Evolutionary conservation across 1,140 invertebrate species (phyloP).

Genomic region (Euwallacea similis): DNA sequence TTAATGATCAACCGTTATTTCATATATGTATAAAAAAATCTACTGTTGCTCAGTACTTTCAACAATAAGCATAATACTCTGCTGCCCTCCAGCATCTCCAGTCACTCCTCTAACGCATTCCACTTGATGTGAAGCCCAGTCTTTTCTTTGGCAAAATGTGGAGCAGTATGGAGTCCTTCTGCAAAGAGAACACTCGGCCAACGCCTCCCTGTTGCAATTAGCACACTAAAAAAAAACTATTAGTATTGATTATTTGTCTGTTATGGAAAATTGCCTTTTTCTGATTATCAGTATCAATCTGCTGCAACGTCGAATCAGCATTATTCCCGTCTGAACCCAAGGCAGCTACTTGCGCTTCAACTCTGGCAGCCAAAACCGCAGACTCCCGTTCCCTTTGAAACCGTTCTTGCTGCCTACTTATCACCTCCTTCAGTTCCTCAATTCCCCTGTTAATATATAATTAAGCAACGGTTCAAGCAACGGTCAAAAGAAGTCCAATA

Average conservation of each 20-base stretch:
- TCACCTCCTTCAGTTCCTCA: constrained; percentile 67
- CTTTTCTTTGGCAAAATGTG: constrained; percentile 83
- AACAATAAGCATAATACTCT: constrained; percentile 70
- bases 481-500: neutral
- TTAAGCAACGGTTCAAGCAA: constrained; percentile 1
- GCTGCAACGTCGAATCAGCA: constrained; percentile 56
- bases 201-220: constrained; percentile 83
- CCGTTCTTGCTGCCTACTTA: constrained; percentile 61
- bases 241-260: neutral
- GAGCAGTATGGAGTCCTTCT: constrained; percentile 83
- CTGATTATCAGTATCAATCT: constrained; percentile 58
- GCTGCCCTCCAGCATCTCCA: constrained; percentile 54
- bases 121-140: constrained; percentile 82
- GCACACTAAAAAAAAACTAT: constrained; percentile 67
- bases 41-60: constrained; percentile 57
- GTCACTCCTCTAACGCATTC: constrained; percentile 73
- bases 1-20: too few relatives aligned
- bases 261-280: constrained; percentile 56
- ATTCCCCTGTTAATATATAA: constrained; percentile 54
- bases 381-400: constrained; percentile 70
- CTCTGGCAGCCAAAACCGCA: constrained; percentile 66
- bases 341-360: constrained; percentile 61
- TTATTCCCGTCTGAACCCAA: constrained; percentile 50
- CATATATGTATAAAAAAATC: neutral
- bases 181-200: constrained; percentile 82